These are phyloP conservation scores for Ambastaia sidthimunki DNA, from an alignment of 2,797 vertebrate species.

Conservation along the genomic window DNA sequence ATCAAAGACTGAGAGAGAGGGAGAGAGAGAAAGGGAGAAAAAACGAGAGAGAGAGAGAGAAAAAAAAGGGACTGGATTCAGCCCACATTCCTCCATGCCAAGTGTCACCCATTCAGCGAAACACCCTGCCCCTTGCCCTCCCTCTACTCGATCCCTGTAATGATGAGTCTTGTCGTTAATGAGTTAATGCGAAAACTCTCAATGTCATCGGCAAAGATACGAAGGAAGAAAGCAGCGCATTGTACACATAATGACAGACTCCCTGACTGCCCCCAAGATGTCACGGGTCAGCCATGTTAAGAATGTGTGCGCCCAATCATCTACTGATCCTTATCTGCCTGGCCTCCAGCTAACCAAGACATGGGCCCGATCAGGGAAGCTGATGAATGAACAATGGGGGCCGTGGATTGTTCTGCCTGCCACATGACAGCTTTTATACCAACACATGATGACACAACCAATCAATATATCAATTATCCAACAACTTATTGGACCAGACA, in stretches of 20 bases:
- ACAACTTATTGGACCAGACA: constrained; percentile 88
- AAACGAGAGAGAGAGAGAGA: constrained; percentile 50
- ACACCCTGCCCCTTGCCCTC: constrained; percentile 63
- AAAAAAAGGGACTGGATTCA: constrained; percentile 11
- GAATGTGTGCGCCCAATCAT: constrained; percentile 99
- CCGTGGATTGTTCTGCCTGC: constrained; percentile 86
- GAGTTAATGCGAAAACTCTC: constrained; percentile 98
- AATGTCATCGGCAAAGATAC: constrained; percentile 98
- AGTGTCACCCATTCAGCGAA: constrained; percentile 66
- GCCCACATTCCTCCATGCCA: constrained; percentile 68
- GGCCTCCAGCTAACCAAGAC: constrained; percentile 92
- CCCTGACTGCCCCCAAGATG: constrained; percentile 89
- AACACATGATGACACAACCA: constrained; percentile 94
- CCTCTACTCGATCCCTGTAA: constrained; percentile 77
- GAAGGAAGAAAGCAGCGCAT: constrained; percentile 91
- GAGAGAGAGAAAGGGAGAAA: too few species aligned
- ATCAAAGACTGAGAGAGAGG: constrained; percentile 8
- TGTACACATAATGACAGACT: constrained; percentile 95
- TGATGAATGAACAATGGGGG: constrained; percentile 96
- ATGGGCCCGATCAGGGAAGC: constrained; percentile 89
- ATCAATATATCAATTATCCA: constrained; percentile 93
- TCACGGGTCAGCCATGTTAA: constrained; percentile 99
- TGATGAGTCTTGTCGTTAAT: constrained; percentile 95
- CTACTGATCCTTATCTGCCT: constrained; percentile 96
- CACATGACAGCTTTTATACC: constrained; percentile 86